Evolutionary conservation across 2,888 invertebrate genomes (phyloP), one percentile per base, ranked within the genome.

Genomic region (Stratiomys singularior): DNA sequence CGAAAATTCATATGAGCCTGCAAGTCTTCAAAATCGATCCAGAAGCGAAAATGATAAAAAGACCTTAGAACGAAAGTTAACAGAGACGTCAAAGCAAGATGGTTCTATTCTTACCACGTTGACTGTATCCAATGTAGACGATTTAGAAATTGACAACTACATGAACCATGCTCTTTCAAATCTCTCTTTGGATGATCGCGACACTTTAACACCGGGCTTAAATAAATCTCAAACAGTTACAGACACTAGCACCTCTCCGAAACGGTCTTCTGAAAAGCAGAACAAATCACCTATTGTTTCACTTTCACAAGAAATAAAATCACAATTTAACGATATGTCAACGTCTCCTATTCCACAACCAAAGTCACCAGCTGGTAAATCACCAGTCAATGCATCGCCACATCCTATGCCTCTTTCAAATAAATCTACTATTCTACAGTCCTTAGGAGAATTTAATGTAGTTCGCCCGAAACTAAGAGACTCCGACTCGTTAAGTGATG

Each of bases 401-500:
- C 67, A 81, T 66, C 81, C 81, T 74, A 81, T 80, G 77, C 80
- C 80, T 11, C 80, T 80, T 18, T 47, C 77, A 44, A 52, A 69
- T 2, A 81, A 81, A 76, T 82, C 81, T 15, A 80, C 82, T 23
- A 56, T 67, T n/a, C 85, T 85, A 0, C 86, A 86, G 80, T 83
- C 87, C 1, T 83, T 85, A 23, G 86, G 86, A 47, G 89, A 87
- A 87, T 79, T 84, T 86, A 0, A 85, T 86, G 15, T 85, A 86
- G 77, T 52, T 74, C 15, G 84, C 84, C n/a, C n/a, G n/a, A 85
- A 84, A 77, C 83, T 84, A 74, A 83, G 85, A 71, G 86, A 90
- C 21, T 92, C 91, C 0, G 91, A 90, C 0, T 92, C 92, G 9
- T 86, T 91, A 13, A 91, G 91, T 78, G 92, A 92, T 81, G 90